These are phyloP conservation scores for rat (Rattus norvegicus) DNA, from an alignment of 2,113 vertebrate species.

Conservation along the genomic window DNA sequence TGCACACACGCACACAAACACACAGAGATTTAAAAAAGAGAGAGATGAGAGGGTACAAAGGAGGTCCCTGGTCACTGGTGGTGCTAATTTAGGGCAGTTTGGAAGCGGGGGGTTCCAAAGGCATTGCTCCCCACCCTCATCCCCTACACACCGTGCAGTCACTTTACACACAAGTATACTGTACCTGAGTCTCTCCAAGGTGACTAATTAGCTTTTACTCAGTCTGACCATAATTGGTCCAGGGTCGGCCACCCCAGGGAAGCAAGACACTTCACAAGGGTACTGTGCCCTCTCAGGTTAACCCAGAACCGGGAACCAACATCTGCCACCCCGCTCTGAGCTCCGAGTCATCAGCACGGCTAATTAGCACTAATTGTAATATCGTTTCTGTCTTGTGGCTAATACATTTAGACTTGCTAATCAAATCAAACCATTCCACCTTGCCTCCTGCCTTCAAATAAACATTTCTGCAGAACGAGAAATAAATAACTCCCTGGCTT, in stretches of 20 bases:
- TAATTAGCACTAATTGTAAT: constrained; percentile 87
- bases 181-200: background rate
- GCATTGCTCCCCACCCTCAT: background rate
- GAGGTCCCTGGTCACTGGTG: fast-evolving
- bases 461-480: constrained; percentile 80
- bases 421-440: constrained; percentile 86
- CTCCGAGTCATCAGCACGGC: constrained; percentile 83
- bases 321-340: constrained; percentile 77
- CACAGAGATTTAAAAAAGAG: background rate
- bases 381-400: constrained; percentile 86
- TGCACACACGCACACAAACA: too few species aligned
- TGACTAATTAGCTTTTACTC: background rate
- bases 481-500: constrained; percentile 64
- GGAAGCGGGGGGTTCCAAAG: fast-evolving
- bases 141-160: background rate
- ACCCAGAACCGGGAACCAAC: constrained; percentile 61
- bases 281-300: constrained; percentile 57
- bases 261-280: constrained; percentile 51
- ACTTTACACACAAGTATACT: background rate
- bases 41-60: fast-evolving
- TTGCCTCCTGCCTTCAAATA: constrained; percentile 80
- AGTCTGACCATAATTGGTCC: background rate
- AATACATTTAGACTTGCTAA: constrained; percentile 89
- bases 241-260: constrained; percentile 48
- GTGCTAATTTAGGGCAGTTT: too few species aligned